Conservation (phyloP, 2,113 vertebrate genomes). For the Bos javanicus region DNA sequence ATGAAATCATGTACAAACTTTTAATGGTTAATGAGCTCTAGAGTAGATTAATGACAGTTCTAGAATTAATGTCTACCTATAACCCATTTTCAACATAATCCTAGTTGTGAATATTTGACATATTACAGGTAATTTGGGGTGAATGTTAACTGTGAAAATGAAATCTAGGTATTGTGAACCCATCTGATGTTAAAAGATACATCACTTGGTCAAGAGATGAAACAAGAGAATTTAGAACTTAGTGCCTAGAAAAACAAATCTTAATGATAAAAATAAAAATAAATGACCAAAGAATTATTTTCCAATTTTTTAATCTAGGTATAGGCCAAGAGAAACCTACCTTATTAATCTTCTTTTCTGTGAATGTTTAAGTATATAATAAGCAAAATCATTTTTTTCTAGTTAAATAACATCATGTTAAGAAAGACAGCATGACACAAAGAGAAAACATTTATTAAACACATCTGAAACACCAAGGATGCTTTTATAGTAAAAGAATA, state of each 20-base stretch:
- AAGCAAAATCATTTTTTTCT: background rate
- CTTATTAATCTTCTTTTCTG: background rate
- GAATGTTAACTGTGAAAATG: conserved; percentile 62
- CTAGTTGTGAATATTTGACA: conserved; percentile 46
- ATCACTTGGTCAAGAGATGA: conserved; percentile 47
- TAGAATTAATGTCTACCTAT: conserved; percentile 49
- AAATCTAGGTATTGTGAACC: conserved; percentile 38
- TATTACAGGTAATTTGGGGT: conserved; percentile 53
- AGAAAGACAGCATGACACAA: background rate
- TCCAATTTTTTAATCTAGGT: background rate
- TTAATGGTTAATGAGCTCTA: conserved; percentile 71
- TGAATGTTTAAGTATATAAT: background rate
- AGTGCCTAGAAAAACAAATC: background rate
- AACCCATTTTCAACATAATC: conserved; percentile 63
- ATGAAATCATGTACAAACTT: conserved; percentile 62
- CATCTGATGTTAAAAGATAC: conserved; percentile 48
- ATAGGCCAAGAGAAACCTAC: background rate
- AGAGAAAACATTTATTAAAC: background rate
- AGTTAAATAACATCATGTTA: background rate
- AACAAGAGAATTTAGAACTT: background rate
- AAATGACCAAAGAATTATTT: background rate
- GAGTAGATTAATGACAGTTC: conserved; percentile 63
- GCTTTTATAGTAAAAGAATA: background rate
- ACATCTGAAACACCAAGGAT: background rate
- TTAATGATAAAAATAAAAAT: background rate